Evolutionary conservation across 2,888 invertebrate genomes (phyloP), one percentile per base, ranked within the genome.

Genomic region (Heliconius cydno): DNA sequence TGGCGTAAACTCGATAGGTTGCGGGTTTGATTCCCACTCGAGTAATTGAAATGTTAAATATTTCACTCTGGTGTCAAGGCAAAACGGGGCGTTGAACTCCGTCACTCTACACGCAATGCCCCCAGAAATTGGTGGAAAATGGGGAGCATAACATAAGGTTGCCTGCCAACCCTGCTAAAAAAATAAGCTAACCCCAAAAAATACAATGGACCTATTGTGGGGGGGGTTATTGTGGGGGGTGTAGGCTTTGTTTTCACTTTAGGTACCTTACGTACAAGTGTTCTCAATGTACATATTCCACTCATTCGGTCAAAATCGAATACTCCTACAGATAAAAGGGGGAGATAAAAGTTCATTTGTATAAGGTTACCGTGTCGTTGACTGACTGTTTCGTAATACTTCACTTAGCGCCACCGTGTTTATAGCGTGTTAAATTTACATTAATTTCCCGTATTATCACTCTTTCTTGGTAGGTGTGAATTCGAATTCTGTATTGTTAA

Each of bases 341-440:
- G 46, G 66, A 68, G 75, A 79, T 79, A 75, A 79, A 41, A 79
- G 73, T 75, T 70, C 68, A 66, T n/a, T 66, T 73, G 60, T 78
- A 74, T 77, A 77, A 77, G 77, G 80, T 73, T 77, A 80, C 73
- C 70, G 34, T 80, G 80, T 80, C 77, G 68, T 70, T 74, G 77
- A 77, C 80, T 70, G 63, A 25, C 34, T 71, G 63, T 80, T 74
- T 77, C 65, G 79, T 79, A 79, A 79, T 79, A 68, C 46, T 75
- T 75, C 46, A 74, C 22, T 79, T 79, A 79, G 79, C 68, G 25
- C 25, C 34, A 34, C 66, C 68, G 41, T 46, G 74, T 66, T 73
- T 66, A 75, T 68, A 5, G 28, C 38, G 25, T 60, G 66, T 68
- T 46, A 28, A 70, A 78, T 78, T 78, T 78, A 46, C 67, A 79